phyloP scores from a whole-genome alignment of 1,140 invertebrate species.

The Drosophila kanapiae region DNA sequence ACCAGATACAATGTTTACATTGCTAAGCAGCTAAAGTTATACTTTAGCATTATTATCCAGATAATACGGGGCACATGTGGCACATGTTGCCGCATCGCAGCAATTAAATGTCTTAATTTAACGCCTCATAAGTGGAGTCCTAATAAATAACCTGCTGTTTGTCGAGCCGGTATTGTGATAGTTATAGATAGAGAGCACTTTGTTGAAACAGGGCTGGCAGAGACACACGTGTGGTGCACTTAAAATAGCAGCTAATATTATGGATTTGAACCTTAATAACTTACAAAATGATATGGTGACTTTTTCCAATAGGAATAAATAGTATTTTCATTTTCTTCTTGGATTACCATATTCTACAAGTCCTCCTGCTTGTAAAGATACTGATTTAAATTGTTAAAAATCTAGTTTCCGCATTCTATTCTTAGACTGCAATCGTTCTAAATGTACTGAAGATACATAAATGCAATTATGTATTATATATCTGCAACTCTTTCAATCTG shows the following conservation, averaged over 20 bases:
- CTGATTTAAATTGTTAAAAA: not conserved
- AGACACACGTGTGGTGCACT: too few species aligned
- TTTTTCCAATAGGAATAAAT: not conserved
- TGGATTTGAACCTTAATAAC: not conserved
- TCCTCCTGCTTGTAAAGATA: too few species aligned
- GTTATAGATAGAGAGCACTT: conserved; percentile 11
- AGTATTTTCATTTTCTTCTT: too few species aligned
- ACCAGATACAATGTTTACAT: conserved; percentile 18
- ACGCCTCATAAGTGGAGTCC: conserved; percentile 9
- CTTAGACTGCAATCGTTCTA: not conserved
- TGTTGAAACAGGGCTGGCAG: conserved; percentile 10
- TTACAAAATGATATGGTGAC: not conserved
- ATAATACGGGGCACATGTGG: conserved; percentile 4
- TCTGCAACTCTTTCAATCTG: not conserved
- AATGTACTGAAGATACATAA: not conserved
- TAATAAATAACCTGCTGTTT: conserved; percentile 20
- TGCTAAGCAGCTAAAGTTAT: not conserved
- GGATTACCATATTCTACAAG: too few species aligned
- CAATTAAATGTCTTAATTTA: conserved; percentile 27
- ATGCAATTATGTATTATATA: not conserved
- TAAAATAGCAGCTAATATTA: not conserved
- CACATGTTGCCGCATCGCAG: conserved; percentile 9
- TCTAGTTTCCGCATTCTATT: not conserved
- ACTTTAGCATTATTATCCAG: not conserved
- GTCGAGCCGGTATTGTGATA: conserved; percentile 7